Evolutionary conservation across 1,140 invertebrate species (phyloP).

Genomic region (Drosophila insularis): DNA sequence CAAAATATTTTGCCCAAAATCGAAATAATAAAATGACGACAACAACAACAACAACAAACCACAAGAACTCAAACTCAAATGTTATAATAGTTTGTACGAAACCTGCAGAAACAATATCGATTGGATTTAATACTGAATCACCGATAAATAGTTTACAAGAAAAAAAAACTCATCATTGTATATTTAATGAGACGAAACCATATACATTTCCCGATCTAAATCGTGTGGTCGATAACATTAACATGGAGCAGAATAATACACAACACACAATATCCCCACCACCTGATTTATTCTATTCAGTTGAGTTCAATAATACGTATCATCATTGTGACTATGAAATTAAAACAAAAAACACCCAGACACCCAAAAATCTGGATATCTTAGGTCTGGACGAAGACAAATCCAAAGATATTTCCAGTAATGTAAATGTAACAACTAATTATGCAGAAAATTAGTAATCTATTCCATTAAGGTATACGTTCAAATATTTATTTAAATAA

Average conservation of each 20-base stretch:
- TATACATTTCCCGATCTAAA: conserved; percentile 14
- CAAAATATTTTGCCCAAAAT: conserved; percentile 6
- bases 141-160: neutral
- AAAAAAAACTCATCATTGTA: neutral
- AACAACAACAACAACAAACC: neutral
- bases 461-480: conserved; percentile 16
- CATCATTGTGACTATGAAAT: neutral
- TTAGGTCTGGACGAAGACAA: conserved; percentile 2
- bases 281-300: neutral
- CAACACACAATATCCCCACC: neutral
- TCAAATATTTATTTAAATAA: conserved; percentile 9
- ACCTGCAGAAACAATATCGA: conserved; percentile 41
- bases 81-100: conserved; percentile 46
- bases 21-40: neutral
- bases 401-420: conserved; percentile 15
- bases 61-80: conserved; percentile 11
- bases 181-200: conserved; percentile 8
- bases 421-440: conserved; percentile 6
- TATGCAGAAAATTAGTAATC: conserved; percentile 4
- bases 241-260: conserved; percentile 5
- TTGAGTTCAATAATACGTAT: conserved; percentile 13
- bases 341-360: neutral
- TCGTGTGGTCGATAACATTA: conserved; percentile 10
- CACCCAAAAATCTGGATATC: conserved; percentile 9
- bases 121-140: conserved; percentile 42